Percentiles rank a stretch among this genome's conserved stretches.
Conservation (phyloP, 2,113 vertebrate genomes). For the Anoura caudifer region DNA sequence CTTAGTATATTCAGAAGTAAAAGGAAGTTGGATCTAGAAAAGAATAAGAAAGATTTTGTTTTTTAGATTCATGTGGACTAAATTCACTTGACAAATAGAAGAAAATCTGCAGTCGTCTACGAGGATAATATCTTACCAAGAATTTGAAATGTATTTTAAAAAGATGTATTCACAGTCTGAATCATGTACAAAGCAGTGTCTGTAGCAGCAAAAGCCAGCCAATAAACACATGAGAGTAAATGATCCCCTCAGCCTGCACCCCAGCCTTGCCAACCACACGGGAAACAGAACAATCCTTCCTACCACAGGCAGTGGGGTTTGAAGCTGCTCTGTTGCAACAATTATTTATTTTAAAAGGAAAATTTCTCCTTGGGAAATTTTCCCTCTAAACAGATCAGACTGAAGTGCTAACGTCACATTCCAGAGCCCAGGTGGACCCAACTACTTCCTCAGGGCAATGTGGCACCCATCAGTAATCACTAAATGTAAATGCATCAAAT, state of each 20-base stretch:
- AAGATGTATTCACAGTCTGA: constrained; percentile 79
- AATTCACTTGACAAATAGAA: constrained; percentile 80
- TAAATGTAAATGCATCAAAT: too few relatives aligned
- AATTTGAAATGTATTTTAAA: constrained; percentile 78
- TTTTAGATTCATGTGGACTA: constrained; percentile 73
- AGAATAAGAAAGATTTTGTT: too few relatives aligned
- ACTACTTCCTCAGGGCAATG: not conserved
- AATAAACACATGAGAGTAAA: constrained; percentile 58
- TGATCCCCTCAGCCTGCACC: constrained; percentile 32
- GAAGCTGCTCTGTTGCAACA: constrained; percentile 34
- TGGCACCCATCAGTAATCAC: not conserved
- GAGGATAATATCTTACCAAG: constrained; percentile 80
- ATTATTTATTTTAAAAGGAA: constrained; percentile 36
- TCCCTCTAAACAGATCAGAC: not conserved
- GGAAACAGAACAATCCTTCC: not conserved
- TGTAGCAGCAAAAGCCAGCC: constrained; percentile 71
- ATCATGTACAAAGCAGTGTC: constrained; percentile 76
- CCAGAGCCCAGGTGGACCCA: constrained; percentile 5
- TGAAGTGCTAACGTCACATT: not conserved
- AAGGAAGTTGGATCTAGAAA: not conserved
- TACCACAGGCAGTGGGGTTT: not conserved
- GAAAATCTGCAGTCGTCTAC: constrained; percentile 79
- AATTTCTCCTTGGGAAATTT: constrained; percentile 48
- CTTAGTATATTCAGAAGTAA: not conserved
- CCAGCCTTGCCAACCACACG: constrained; percentile 17